These are phyloP conservation scores for Calypte anna DNA, from an alignment of 2,113 vertebrate genomes.

Conservation along the genomic window DNA sequence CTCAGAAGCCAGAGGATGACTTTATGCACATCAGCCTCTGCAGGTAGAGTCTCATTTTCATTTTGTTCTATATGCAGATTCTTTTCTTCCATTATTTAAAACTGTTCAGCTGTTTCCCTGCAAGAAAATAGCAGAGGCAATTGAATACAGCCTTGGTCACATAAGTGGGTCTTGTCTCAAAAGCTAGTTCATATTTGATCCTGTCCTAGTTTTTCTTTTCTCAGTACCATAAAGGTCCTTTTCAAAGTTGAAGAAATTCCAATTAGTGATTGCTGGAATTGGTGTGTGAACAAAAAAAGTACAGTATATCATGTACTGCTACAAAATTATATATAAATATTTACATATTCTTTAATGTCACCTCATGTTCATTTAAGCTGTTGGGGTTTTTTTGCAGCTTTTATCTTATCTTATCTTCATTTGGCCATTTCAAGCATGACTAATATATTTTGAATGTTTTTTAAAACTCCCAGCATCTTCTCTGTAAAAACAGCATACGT, in stretches of 20 bases:
- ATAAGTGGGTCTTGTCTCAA: slow-evolving; percentile 42
- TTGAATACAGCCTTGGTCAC: slow-evolving; percentile 13
- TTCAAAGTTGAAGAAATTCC: slow-evolving; percentile 28
- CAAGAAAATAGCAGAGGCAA: slow-evolving; percentile 58
- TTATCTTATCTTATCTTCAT: background rate
- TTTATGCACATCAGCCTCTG: slow-evolving; percentile 46
- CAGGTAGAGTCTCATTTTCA: slow-evolving; percentile 70
- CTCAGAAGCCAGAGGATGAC: slow-evolving; percentile 62
- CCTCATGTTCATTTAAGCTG: slow-evolving; percentile 1
- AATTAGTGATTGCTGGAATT: background rate
- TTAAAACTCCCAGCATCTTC: slow-evolving; percentile 20
- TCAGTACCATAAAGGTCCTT: slow-evolving; percentile 16
- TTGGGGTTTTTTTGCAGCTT: background rate
- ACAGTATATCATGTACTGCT: background rate
- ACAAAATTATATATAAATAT: slow-evolving; percentile 24
- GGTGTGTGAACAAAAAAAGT: background rate
- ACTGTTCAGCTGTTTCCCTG: slow-evolving; percentile 35
- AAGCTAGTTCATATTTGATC: slow-evolving; percentile 15
- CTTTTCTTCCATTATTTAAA: slow-evolving; percentile 66
- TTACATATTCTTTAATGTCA: slow-evolving; percentile 42
- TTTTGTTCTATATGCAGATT: slow-evolving; percentile 41
- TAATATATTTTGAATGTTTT: slow-evolving; percentile 34
- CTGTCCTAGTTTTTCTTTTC: slow-evolving; percentile 29
- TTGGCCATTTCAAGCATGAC: slow-evolving; percentile 26
- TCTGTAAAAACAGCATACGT: background rate